Percentiles rank a stretch among this genome's conserved stretches.
These are phyloP conservation scores for western clawed frog (Xenopus tropicalis) DNA, from an alignment of 2,113 vertebrate species.

Conservation along the genomic window DNA sequence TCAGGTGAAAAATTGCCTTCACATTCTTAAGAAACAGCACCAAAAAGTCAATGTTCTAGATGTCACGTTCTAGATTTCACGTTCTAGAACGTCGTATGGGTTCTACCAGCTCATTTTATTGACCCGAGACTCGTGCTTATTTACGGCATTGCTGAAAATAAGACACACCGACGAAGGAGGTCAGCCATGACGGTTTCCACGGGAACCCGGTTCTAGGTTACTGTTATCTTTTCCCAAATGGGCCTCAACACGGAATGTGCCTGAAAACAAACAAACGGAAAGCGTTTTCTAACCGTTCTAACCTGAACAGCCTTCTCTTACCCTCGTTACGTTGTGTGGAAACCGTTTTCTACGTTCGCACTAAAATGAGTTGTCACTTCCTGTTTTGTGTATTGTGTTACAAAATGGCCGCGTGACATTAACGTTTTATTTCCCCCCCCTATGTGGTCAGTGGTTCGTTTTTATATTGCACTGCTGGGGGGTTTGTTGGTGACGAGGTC, in stretches of 20 bases:
- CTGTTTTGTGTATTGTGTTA: constrained; percentile 84
- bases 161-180: no score
- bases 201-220: no score
- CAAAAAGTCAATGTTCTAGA: no score
- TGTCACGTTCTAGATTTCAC: no score
- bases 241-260: constrained; percentile 67
- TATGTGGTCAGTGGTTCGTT: constrained; percentile 79
- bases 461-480: constrained; percentile 89
- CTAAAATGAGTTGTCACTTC: constrained; percentile 78
- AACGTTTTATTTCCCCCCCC: constrained; percentile 69
- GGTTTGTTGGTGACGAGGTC: constrained; percentile 70
- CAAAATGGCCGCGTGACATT: constrained; percentile 82
- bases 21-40: no score
- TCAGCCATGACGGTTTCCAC: no score
- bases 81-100: no score
- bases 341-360: constrained; percentile 69
- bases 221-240: no score
- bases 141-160: no score
- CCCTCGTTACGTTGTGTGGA: constrained; percentile 69
- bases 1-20: no score
- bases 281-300: constrained; percentile 70
- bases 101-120: no score
- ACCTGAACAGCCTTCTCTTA: constrained; percentile 78
- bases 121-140: no score
- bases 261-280: constrained; percentile 74